Base-by-base conservation (phyloP, 2,113 vertebrate genomes). In the Strix aluco region DNA sequence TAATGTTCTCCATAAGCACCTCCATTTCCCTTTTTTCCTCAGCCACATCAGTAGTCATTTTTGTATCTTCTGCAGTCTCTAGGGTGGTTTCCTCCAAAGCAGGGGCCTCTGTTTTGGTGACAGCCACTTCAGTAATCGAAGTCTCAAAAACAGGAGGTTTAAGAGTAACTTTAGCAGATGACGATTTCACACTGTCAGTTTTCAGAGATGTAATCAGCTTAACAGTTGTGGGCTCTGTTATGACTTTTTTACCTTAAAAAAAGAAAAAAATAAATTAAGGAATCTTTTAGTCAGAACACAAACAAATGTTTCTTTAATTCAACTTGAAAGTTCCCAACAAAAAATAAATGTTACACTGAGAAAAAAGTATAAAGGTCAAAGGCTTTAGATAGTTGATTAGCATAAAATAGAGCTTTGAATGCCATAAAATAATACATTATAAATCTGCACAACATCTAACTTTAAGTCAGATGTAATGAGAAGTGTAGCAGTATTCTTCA, bases 161-260 rank as follows among this genome's bases (percentile, higher is more conserved):
- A 21, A 95, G 44, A 49, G 97, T 96, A 69, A 81, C 59, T 96
- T 95, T 94, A 59, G 94, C 52, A 34, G 96, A 65, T 6, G 96
- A 83, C 0, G 10, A 86, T 90, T 96, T 91, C 88, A 96, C 71
- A 66, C 93, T 98, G 71, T 97, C 87, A 67, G 92, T 97, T 97
- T 97, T 97, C 95, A 97, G 81, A 93, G 98, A 85, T 78, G 98
- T 96, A 93, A 94, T 95, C 92, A 94, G 92, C 89, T 97, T 96
- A 80, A 98, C 81, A 78, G 97, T 98, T 40, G 98, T 95, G 79
- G 98, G 77, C 81, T 98, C 98, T 94, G 98, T 75, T 95, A 98
- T 15, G 73, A 98, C 82, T 97, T 97, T 97, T 98, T 98, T 98
- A 95, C 94, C 98, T 98, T 97, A 55, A 97, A 97, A 92, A 95